Evolutionary conservation across 2,888 invertebrate species (phyloP), one percentile per base, ranked within the genome.

Genomic region (Acronicta leporina): DNA sequence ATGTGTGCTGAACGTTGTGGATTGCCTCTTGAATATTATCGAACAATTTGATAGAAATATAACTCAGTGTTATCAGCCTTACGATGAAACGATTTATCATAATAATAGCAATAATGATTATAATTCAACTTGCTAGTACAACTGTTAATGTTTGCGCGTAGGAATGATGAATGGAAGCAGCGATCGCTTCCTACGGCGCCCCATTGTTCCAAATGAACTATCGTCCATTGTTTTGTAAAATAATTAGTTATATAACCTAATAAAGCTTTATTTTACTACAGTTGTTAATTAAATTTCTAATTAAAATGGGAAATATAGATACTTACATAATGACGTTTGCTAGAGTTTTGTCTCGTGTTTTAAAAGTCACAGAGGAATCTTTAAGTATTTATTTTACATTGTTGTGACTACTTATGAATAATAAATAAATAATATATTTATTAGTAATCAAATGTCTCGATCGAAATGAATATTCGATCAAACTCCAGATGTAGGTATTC

Each of bases 161-260:
- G 53, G 14, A 16, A 42, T 72, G 69, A 70, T 73, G 62, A 73
- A 77, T 75, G 61, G 65, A 60, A 45, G 33, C 52, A 38, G 50
- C 53, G 9, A 40, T 59, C 56, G 33, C 63, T 68, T 69, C 58
- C 58, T 73, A 63, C 68, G 56, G 52, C 73, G 35, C 60, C 54
- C 81, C 74, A 81, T 83, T 83, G 82, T 83, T 78, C 51, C 49
- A 62, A 72, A 74, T 76, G 70, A 81, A 51, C 58, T 76, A 81
- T 77, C 42, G 55, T 58, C 81, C 53, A 83, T 81, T 83, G 82
- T 82, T 64, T 60, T 35, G 45, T 14, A 42, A 70, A 63, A 74
- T 72, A 76, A 80, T 72, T 71, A 75, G 77, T 78, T 79, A 70
- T 68, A 73, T 80, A 77, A 80, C 75, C 68, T 51, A 69, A 53